A percentile compares a stretch with the other conserved stretches of the same genome.
These are phyloP conservation scores for Harpalus rufipes DNA, from an alignment of 2,888 invertebrate genomes.

Conservation along the genomic window DNA sequence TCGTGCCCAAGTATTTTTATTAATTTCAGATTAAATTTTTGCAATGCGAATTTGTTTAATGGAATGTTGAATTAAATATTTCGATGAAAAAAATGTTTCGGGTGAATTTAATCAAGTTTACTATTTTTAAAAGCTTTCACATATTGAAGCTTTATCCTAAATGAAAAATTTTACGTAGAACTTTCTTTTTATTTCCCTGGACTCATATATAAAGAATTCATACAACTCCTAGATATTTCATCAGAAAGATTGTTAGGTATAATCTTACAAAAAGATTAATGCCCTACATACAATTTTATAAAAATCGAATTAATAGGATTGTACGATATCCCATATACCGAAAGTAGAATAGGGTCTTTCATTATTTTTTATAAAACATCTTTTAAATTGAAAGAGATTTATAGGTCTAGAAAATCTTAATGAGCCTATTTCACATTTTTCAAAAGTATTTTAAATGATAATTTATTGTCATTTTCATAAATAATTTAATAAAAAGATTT, in stretches of 20 bases:
- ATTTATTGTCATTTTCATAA: too few species aligned
- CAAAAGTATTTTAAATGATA: too few species aligned
- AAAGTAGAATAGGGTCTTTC: too few species aligned
- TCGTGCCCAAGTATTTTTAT: constrained; percentile 27
- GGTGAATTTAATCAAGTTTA: constrained; percentile 32
- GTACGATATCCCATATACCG: too few species aligned
- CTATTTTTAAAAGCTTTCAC: constrained; percentile 39
- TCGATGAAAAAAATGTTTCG: constrained; percentile 3
- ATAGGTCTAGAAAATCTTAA: too few species aligned
- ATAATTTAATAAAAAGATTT: too few species aligned
- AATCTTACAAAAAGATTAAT: constrained; percentile 1
- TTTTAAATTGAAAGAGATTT: too few species aligned
- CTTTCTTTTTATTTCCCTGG: constrained; percentile 17
- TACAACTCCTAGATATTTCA: constrained; percentile 6
- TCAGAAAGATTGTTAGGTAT: not conserved
- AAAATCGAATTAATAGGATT: not conserved
- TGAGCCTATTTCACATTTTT: too few species aligned
- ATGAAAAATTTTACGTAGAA: constrained; percentile 27
- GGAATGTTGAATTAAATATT: constrained; percentile 40
- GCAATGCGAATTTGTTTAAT: constrained; percentile 33
- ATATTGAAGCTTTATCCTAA: constrained; percentile 35
- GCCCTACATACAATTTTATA: not conserved
- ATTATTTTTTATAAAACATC: too few species aligned
- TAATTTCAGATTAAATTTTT: constrained; percentile 42
- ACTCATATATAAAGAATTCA: constrained; percentile 23